Percentiles rank a stretch among this genome's conserved stretches.
Conservation (phyloP, 2,113 vertebrate genomes). For the Physeter macrocephalus region DNA sequence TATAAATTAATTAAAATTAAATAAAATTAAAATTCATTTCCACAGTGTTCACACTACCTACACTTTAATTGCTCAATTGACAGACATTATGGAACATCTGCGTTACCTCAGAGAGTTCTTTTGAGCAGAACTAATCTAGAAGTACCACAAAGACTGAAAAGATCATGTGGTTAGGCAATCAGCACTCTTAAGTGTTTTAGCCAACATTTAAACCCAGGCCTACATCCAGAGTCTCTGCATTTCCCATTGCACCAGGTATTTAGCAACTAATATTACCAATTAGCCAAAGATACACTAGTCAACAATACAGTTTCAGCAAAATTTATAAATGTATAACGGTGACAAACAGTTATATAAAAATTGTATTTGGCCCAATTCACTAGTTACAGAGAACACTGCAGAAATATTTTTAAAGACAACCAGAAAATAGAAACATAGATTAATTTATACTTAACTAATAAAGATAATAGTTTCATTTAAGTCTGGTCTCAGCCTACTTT, state of each 20-base stretch:
- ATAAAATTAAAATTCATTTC: conserved; percentile 45
- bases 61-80: background rate
- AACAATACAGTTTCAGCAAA: background rate
- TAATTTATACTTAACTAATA: background rate
- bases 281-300: background rate
- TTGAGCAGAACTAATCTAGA: background rate
- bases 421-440: background rate
- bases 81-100: background rate
- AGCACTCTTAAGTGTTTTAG: background rate
- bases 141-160: background rate
- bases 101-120: background rate
- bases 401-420: background rate
- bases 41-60: background rate
- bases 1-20: conserved; percentile 34
- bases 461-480: background rate
- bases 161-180: background rate
- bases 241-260: background rate
- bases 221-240: background rate
- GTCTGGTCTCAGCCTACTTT: background rate
- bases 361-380: background rate
- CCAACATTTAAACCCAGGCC: background rate
- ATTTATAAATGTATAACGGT: background rate
- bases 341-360: background rate
- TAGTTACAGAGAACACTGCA: background rate
- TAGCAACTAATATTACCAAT: background rate